Percentiles rank a stretch among this genome's conserved stretches.
Evolutionary conservation across 2,888 invertebrate genomes (phyloP).

Genomic region (Pandemis cinnamomeana): DNA sequence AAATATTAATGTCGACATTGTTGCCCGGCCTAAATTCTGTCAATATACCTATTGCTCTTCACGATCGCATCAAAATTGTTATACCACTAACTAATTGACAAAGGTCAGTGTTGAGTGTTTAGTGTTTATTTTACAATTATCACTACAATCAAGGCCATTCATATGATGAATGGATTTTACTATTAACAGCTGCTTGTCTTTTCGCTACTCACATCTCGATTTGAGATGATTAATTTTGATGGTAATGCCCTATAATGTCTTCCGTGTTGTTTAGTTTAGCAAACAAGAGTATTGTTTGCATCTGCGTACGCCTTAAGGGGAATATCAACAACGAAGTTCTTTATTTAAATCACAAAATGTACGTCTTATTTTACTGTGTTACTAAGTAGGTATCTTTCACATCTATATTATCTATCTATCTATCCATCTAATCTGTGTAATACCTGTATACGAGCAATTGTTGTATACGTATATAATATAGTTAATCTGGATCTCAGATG

Average conservation of each 20-base stretch:
- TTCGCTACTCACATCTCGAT: conserved; percentile 39
- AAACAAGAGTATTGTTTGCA: conserved; percentile 10
- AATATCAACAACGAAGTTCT: neutral
- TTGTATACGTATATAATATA: too few species aligned
- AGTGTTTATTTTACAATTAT: conserved; percentile 73
- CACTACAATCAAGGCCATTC: conserved; percentile 63
- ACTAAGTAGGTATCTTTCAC: neutral
- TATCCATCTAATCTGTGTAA: too few species aligned
- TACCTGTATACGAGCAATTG: too few species aligned
- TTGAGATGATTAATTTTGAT: conserved; percentile 35
- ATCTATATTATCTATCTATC: too few species aligned
- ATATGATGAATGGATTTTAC: conserved; percentile 50
- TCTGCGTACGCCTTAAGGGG: neutral
- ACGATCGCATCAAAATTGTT: conserved; percentile 50
- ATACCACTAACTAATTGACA: conserved; percentile 65
- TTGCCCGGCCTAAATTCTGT: conserved; percentile 35
- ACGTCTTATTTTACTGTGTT: neutral
- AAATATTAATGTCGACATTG: neutral
- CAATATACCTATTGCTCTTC: conserved; percentile 48
- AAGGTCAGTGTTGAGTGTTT: conserved; percentile 74
- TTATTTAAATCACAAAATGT: neutral
- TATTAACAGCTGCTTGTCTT: conserved; percentile 42
- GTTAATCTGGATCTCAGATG: too few species aligned
- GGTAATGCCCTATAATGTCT: conserved; percentile 26
- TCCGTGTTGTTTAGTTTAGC: conserved; percentile 31